These are phyloP conservation scores for Aleiodes testaceus DNA, from an alignment of 2,888 invertebrate genomes.

Conservation along the genomic window DNA sequence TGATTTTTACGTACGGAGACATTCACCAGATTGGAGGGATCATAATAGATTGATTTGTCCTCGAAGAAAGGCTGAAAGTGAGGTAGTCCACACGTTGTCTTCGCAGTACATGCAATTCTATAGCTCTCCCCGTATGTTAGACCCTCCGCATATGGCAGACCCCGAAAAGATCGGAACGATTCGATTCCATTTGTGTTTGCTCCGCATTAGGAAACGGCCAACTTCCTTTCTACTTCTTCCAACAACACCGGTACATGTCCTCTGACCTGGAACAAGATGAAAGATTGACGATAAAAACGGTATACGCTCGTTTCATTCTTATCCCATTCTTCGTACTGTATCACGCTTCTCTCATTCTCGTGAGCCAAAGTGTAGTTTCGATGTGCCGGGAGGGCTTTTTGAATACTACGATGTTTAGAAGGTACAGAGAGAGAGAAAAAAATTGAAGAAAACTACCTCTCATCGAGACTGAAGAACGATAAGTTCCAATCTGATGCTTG, in stretches of 20 bases:
- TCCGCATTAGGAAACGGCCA: conserved; percentile 60
- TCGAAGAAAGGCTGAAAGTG: conserved; percentile 44
- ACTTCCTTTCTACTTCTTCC: conserved; percentile 53
- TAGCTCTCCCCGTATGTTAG: conserved; percentile 8
- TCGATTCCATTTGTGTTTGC: conserved; percentile 60
- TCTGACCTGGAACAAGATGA: conserved; percentile 62
- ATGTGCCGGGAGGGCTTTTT: conserved; percentile 6
- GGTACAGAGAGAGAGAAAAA: conserved; percentile 9
- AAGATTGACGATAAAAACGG: conserved; percentile 56
- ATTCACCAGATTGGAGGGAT: conserved; percentile 58
- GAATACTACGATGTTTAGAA: conserved; percentile 13
- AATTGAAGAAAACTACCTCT: neutral
- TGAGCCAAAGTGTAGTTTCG: conserved; percentile 28
- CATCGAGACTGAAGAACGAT: conserved; percentile 13
- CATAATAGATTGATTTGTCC: conserved; percentile 58
- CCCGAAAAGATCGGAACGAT: conserved; percentile 58
- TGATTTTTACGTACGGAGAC: conserved; percentile 54
- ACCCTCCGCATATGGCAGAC: conserved; percentile 1
- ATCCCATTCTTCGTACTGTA: conserved; percentile 26
- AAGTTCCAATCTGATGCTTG: conserved; percentile 26
- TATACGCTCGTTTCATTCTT: conserved; percentile 42
- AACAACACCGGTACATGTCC: conserved; percentile 55
- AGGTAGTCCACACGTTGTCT: conserved; percentile 27
- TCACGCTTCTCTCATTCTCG: conserved; percentile 35
- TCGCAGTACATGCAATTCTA: neutral